Evolutionary conservation across 2,797 vertebrate genomes (phyloP), one percentile per base, ranked within the genome.

Genomic region (Adelosebastes latens): DNA sequence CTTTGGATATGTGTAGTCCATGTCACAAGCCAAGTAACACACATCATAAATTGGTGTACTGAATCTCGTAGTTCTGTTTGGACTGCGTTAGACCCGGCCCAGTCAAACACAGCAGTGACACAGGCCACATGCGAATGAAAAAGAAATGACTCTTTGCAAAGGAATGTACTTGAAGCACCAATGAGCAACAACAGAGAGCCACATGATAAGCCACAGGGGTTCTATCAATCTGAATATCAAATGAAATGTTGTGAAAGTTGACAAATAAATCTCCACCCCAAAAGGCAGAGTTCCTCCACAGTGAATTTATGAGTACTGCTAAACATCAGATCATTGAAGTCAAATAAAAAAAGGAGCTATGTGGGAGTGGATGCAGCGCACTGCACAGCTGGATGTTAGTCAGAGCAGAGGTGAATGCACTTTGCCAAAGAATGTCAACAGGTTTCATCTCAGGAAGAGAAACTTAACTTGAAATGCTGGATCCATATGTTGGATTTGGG

Each of bases 231-330:
- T 79, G 68, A 89, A 87, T 82, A 72, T 85, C 77, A 91, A 88
- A 83, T 79, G 63, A 87, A 89, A 86, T 84, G 83, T 84, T 88
- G 82, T 90, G 82, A 91, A 93, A 87, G 89, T 88, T 93, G 88
- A 91, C 88, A 88, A 90, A 90, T 91, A 91, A 89, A 87, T 88
- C 82, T 84, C 77, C 39, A 73, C 63, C 66, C 65, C 59, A 52
- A 88, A 92, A 91, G 79, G 69, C 83, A 82, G 62, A 77, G 83
- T 61, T 82, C 85, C 68, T 76, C 49, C 5, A 49, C 52, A 65
- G 31, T n/a, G 77, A 79, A 88, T 85, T 67, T 89, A 86, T n/a
- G 79, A 88, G 67, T 14, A 63, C 63, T 81, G 84, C 80, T 89
- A 88, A 87, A 91, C 80, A 86, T 88, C 81, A 90, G 87, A 87